A percentile compares a stretch with the other conserved stretches of the same genome.
phyloP scores from a whole-genome alignment of 2,888 invertebrate species.

The Callyntrura guangdongensis region DNA sequence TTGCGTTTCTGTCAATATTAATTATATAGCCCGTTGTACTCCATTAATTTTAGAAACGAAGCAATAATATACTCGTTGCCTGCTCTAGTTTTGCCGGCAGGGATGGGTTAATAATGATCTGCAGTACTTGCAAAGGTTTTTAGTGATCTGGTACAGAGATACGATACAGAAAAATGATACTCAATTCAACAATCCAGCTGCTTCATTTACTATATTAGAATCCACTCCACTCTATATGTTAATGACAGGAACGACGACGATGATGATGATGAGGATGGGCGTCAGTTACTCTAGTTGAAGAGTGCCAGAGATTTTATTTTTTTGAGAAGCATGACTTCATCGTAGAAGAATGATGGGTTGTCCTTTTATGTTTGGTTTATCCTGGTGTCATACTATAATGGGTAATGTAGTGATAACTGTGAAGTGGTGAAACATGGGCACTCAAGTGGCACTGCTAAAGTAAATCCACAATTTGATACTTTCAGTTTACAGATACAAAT shows the following conservation, averaged over 20 bases:
- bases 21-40: constrained; percentile 45
- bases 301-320: constrained; percentile 31
- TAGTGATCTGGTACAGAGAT: neutral
- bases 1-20: constrained; percentile 37
- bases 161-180: neutral
- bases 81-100: neutral
- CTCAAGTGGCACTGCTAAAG: too few relatives aligned
- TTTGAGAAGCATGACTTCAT: neutral
- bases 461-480: neutral
- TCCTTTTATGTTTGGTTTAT: neutral
- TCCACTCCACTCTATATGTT: neutral
- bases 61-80: neutral
- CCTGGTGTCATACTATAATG: neutral
- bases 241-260: neutral
- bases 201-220: neutral
- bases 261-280: neutral
- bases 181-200: neutral
- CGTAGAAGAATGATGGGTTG: neutral
- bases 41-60: constrained; percentile 27
- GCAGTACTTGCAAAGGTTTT: neutral
- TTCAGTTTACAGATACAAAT: neutral
- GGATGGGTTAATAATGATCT: constrained; percentile 11
- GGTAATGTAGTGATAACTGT: neutral
- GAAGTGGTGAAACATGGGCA: too few relatives aligned
- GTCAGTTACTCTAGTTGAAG: constrained; percentile 9